These are phyloP conservation scores for Dilophus febrilis DNA, from an alignment of 2,888 invertebrate species.

Conservation along the genomic window DNA sequence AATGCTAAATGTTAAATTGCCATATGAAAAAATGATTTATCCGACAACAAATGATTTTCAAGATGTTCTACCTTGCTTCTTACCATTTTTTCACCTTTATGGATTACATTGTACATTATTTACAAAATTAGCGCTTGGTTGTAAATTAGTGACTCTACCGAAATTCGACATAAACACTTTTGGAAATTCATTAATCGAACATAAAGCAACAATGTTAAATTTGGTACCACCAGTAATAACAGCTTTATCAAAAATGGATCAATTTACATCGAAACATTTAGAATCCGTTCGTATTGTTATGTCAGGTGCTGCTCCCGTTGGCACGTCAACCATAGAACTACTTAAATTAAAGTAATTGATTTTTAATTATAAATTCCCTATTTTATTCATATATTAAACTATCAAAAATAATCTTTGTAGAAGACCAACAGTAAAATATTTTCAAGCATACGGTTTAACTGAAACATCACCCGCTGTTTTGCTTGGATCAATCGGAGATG, in stretches of 20 bases:
- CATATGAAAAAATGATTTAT: conserved; percentile 9
- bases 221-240: conserved; percentile 68
- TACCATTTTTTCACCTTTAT: conserved; percentile 74
- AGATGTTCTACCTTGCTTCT: conserved; percentile 45
- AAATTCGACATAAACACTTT: conserved; percentile 56
- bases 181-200: conserved; percentile 42
- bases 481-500: conserved; percentile 14
- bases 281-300: conserved; percentile 18
- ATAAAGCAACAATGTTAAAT: conserved; percentile 46
- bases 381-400: no score
- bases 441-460: conserved; percentile 44
- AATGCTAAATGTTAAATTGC: conserved; percentile 17
- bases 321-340: conserved; percentile 22
- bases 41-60: conserved; percentile 30
- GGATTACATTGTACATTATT: conserved; percentile 45
- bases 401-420: conserved; percentile 28
- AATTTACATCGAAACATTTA: conserved; percentile 19
- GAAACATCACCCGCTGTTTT: conserved; percentile 41
- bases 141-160: conserved; percentile 48
- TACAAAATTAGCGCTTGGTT: conserved; percentile 40
- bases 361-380: no score
- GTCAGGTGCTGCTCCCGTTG: conserved; percentile 28
- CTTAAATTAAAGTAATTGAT: conserved; percentile 21
- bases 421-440: conserved; percentile 10
- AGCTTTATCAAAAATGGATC: conserved; percentile 46